phyloP scores from a whole-genome alignment of 2,888 invertebrate species.

The Protonemura montana region DNA sequence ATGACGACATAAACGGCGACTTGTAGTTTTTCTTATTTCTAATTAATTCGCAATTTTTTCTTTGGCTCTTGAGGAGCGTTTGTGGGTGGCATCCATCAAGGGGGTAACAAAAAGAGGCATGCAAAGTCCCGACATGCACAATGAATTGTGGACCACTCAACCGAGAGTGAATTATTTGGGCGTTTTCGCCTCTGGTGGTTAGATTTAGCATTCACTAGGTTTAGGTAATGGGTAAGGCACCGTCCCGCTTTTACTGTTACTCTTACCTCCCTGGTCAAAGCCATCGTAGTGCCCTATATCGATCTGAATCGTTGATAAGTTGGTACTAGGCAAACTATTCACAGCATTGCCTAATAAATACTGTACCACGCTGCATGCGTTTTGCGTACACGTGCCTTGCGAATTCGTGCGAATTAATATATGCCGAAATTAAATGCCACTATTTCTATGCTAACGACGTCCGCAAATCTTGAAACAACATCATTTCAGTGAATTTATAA shows the following conservation, averaged over 20 bases:
- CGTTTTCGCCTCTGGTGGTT: neutral
- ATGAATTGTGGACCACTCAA: neutral
- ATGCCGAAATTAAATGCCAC: neutral
- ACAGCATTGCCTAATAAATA: neutral
- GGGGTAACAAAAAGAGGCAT: neutral
- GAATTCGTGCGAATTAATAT: neutral
- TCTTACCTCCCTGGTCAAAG: neutral
- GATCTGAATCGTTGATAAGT: neutral
- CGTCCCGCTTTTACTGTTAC: neutral
- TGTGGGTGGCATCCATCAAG: neutral
- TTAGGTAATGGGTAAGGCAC: neutral
- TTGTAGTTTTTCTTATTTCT: neutral
- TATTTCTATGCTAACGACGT: conserved; percentile 7
- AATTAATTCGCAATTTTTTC: neutral
- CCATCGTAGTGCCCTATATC: conserved; percentile 3
- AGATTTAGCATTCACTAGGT: neutral
- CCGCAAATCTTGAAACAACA: neutral
- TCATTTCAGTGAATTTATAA: neutral
- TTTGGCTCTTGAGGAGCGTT: neutral
- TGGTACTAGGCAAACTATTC: neutral
- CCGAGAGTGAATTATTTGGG: neutral
- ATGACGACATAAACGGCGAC: neutral
- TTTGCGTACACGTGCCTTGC: neutral
- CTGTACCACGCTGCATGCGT: neutral
- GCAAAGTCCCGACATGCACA: neutral